Percentiles rank a stretch among this genome's conserved stretches.
phyloP scores from a whole-genome alignment of 2,113 vertebrate species.

The Centropus unirufus region DNA sequence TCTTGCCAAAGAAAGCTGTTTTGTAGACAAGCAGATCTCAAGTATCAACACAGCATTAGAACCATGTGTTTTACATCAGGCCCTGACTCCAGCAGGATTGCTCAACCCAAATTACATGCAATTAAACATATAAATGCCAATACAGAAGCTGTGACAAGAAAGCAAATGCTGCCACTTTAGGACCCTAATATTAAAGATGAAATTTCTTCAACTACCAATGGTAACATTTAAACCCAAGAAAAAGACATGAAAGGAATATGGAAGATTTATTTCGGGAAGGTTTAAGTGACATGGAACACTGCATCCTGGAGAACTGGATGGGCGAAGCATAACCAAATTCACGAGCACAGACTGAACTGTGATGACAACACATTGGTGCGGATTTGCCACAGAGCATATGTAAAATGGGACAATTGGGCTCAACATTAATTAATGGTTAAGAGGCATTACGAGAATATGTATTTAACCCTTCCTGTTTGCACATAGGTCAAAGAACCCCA shows the following conservation, averaged over 20 bases:
- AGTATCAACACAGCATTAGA: not conserved
- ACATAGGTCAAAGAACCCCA: not conserved
- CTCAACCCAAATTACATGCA: constrained; percentile 8
- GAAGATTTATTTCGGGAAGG: not conserved
- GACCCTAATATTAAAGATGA: not conserved
- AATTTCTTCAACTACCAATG: not conserved
- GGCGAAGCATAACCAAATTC: not conserved
- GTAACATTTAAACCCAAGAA: not conserved
- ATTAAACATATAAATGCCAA: constrained; percentile 27
- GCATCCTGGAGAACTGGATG: not conserved
- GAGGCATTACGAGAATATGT: not conserved
- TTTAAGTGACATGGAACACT: not conserved
- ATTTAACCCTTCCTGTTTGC: not conserved
- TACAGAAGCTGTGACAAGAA: not conserved
- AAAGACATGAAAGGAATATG: not conserved
- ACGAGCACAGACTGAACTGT: not conserved
- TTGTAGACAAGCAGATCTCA: not conserved
- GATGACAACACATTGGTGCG: not conserved
- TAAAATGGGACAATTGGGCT: constrained; percentile 6
- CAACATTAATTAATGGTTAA: constrained; percentile 29
- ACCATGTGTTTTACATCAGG: not conserved
- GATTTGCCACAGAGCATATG: not conserved
- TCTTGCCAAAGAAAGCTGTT: constrained; percentile 19
- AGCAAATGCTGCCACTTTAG: accelerated
- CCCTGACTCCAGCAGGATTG: not conserved